Evolutionary conservation across 2,113 vertebrate genomes (phyloP), one percentile per base, ranked within the genome.

Genomic region (Fukomys damarensis): DNA sequence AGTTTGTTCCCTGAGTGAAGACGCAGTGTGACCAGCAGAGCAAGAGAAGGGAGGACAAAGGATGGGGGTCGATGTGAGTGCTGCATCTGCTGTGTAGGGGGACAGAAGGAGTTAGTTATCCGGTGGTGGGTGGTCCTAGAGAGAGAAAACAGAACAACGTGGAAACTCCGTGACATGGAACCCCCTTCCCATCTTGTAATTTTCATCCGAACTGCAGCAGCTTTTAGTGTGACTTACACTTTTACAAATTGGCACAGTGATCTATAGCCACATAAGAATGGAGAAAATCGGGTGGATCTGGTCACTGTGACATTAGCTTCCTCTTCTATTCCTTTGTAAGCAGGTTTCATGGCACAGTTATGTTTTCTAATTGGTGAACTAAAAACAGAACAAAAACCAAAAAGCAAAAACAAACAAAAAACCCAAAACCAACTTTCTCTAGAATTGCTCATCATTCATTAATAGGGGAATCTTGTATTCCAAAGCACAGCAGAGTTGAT

Each of bases 241-340:
- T 96, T 65, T 17, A 86, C 52, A 89, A 30, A 76, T n/a, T 70
- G 56, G 77, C 94, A 81, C 7, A 89, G 83, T 96, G 82, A 81
- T 93, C 93, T 93, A 68, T 82, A 94, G 56, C 83, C 70, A 79
- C 12, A 0, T 41, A 13, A 84, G 58, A 52, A 70, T 59, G 68
- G 41, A 46, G 38, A 81, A 38, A 59, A 30, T 2, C 24, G 76
- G 35, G 43, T 70, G 19, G 82, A 74, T 81, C 86, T 3, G 89
- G 96, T 96, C 97, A 93, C 35, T 17, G 4, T 97, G 93, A 97
- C 96, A 93, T 93, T 96, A 56, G 41, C 59, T 61, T 95, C 49
- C 65, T 96, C 89, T 76, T 83, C 96, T 82, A 93, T 83, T 89
- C 66, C 76, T 96, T 95, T 84, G 79, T 58, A 77, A 92, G 89